Evolutionary conservation across 2,888 invertebrate species (phyloP), one percentile per base, ranked within the genome.

Genomic region (Mycogona germanica): DNA sequence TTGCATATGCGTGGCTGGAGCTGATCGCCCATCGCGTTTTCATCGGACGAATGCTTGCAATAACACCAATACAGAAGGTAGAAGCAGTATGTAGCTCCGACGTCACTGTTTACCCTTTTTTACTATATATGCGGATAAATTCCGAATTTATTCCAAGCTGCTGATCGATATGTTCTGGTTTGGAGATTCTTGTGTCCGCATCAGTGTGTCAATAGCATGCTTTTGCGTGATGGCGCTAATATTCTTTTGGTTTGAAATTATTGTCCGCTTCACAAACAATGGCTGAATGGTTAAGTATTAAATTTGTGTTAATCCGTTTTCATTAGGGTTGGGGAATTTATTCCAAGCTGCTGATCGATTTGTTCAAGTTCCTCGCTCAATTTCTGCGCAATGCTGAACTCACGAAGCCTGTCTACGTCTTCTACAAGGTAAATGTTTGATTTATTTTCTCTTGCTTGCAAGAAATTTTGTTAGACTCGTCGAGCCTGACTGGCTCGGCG

Each of bases 1-100:
- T 99, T 71, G 87, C 93, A 55, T 98, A 91, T 70, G 91, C 97
- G 2, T 99, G 99, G 98, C 74, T 99, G 55, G 98, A 99, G 71
- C 75, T 99, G 45, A 87, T 99, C 38, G 93, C 96, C 0, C 97
- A 99, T 71, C 79, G 97, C 52, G 85, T 91, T 1, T 97, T 97
- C 71, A 84, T 98, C 65, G 93, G 92, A 51, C 77, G 92, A 52
- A 87, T 97, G 73, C 75, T 97, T 28, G 91, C 91, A 0, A 80
- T 84, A 55, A 87, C 87, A 12, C 87, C 89, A 4, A 88, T 91
- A 66, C 91, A 95, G 68, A 91, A 92, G 75, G 78, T 78, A 68
- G 4, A 3, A 26, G 6, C 23, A 25, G 12, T 45, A 17, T 21
- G 12, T n/a, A n/a, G n/a, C n/a, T n/a, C n/a, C n/a, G n/a, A n/a